Percentiles rank a stretch among this genome's conserved stretches.
These are phyloP conservation scores for Zaprionus vittiger DNA, from an alignment of 1,140 invertebrate genomes.

Conservation along the genomic window DNA sequence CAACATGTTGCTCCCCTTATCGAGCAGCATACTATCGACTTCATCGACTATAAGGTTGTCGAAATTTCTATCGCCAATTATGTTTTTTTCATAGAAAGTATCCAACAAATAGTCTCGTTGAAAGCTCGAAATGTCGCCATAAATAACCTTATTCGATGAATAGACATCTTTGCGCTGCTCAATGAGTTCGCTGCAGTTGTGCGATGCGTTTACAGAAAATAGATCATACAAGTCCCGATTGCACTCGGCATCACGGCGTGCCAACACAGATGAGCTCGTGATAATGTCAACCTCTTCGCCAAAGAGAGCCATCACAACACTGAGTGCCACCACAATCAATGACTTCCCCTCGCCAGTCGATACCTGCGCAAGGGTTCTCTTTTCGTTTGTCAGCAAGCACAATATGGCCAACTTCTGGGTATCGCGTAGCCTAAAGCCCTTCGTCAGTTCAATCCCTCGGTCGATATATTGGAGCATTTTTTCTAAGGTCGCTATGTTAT, in stretches of 20 bases:
- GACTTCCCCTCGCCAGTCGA: constrained; percentile 25
- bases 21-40: constrained; percentile 83
- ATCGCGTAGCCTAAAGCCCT: constrained; percentile 9
- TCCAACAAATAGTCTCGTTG: constrained; percentile 21
- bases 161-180: neutral
- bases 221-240: constrained; percentile 8
- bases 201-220: neutral
- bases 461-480: neutral
- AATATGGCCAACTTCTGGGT: constrained; percentile 21
- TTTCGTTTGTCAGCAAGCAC: neutral
- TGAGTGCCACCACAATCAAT: constrained; percentile 10
- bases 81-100: constrained; percentile 17
- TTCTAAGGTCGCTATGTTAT: too few relatives aligned
- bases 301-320: neutral
- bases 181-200: constrained; percentile 19
- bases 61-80: constrained; percentile 38
- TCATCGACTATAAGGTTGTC: constrained; percentile 78
- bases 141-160: constrained; percentile 8
- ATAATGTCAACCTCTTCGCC: constrained; percentile 9
- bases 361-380: constrained; percentile 17
- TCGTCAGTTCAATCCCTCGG: neutral
- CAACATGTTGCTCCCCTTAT: constrained; percentile 78
- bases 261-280: constrained; percentile 23
- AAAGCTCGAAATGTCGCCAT: constrained; percentile 25
- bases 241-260: constrained; percentile 13